Base-by-base conservation (phyloP, 2,888 invertebrate genomes). In the Nymphalis urticae region DNA sequence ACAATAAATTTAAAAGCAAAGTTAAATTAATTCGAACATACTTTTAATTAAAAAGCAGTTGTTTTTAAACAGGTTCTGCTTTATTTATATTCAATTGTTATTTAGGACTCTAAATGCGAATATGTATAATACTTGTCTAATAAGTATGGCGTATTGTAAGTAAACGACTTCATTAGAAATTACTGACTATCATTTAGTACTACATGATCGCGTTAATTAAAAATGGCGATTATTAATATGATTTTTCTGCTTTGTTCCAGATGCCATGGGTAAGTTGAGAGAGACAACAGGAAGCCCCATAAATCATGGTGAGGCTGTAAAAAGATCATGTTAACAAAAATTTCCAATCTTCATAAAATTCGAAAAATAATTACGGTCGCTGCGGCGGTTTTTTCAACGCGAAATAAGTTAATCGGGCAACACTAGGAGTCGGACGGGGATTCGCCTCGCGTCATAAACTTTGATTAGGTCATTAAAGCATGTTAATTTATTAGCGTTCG, bases 251-350 rank as follows among this genome's bases (percentile, higher is more conserved):
- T 93, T 94, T 95, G 95, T 96, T 96, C 85, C 96, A 96, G 96
- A 96, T 94, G 95, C 95, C 89, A 95, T 96, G 95, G 96, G 96
- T 96, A 94, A 96, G 95, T 95, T 71, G 70, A 70, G 73, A 72
- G 75, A 79, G 78, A 80, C 79, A 80, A 79, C 83, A 85, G 85
- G 87, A 86, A 87, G 82, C 79, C 66, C 69, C 84, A 82, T 92
- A 91, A 92, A 91, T 92, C 91, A 91, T 72, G 62, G 67, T 72
- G 74, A 72, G 70, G 77, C 79, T 77, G 80, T 85, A 86, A 90
- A 90, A 82, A 79, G 75, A 79, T 80, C 84, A 84, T 85, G 85
- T 84, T 85, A 85, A 89, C 89, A 85, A 85, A 89, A 89, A 86
- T 87, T 70, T 90, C 89, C 92, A 92, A 92, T 92, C 90, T 92